Evolutionary conservation across 2,797 vertebrate genomes (phyloP).

Genomic region (Anniella stebbinsi): DNA sequence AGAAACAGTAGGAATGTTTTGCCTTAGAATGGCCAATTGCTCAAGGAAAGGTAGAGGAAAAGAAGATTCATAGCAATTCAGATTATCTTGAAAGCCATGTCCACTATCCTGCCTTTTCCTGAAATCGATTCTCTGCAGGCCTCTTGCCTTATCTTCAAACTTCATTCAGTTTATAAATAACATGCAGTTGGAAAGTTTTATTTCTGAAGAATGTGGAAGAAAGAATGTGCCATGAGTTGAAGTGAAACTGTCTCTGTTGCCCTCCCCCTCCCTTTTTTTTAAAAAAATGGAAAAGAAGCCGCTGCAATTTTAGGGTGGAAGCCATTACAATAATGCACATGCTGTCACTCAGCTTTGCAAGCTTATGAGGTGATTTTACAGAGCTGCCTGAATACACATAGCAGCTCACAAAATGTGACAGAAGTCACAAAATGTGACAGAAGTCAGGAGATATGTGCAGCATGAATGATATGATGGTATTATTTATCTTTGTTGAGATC

Average conservation of each 20-base stretch:
- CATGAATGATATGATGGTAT: background rate
- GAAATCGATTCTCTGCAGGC: background rate
- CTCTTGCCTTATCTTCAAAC: constrained; percentile 4
- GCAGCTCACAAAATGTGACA: background rate
- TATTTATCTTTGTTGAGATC: background rate
- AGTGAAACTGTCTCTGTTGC: background rate
- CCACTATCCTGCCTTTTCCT: background rate
- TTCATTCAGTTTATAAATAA: constrained; percentile 16
- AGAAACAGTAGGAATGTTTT: background rate
- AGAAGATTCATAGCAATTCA: background rate
- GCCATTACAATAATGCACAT: background rate
- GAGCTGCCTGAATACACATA: background rate
- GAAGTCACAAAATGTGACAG: background rate
- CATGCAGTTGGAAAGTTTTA: background rate
- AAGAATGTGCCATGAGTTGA: background rate
- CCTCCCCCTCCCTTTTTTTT: background rate
- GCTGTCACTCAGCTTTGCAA: too few species aligned
- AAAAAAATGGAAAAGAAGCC: background rate
- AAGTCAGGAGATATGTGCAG: background rate
- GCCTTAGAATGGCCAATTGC: background rate
- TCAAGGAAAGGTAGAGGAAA: background rate
- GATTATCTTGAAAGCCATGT: constrained; percentile 5
- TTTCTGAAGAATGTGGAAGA: background rate
- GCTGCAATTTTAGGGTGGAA: background rate
- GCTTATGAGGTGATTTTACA: background rate